A percentile compares a stretch with the other conserved stretches of the same genome.
Conservation (phyloP, 2,797 vertebrate species). For the Sebastes trivittatus region DNA sequence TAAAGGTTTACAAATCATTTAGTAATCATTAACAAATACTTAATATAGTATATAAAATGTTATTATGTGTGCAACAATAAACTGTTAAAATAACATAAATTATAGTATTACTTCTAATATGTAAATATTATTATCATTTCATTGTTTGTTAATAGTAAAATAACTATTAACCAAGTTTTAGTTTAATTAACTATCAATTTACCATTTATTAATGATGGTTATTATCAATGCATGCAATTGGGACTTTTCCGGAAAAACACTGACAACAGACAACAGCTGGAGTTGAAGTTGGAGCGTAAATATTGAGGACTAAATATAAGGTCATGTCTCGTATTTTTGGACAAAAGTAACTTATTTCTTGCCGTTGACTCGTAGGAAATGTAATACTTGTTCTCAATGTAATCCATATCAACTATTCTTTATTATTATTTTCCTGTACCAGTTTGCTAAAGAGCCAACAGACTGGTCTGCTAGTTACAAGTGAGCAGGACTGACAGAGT, state of each 20-base stretch:
- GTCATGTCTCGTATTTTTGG: neutral
- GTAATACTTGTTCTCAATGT: neutral
- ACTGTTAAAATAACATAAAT: no score
- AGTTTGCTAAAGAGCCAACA: neutral
- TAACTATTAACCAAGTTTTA: no score
- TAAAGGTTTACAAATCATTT: no score
- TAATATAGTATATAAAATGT: no score
- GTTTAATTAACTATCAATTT: no score
- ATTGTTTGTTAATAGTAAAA: no score
- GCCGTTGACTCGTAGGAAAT: neutral
- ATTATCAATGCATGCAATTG: neutral
- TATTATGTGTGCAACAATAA: no score
- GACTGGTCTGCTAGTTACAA: slow-evolving; percentile 11
- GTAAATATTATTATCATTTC: no score
- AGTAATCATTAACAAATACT: no score
- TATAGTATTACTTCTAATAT: no score
- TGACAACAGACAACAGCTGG: neutral
- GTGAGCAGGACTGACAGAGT: slow-evolving; percentile 13
- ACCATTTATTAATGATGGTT: no score
- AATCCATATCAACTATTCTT: neutral
- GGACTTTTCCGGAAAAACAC: neutral
- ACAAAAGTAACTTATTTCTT: neutral
- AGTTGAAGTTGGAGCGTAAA: neutral
- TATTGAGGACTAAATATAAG: neutral
- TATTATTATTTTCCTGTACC: neutral